These are phyloP conservation scores for Miniopterus natalensis DNA, from an alignment of 2,113 vertebrate species.

Conservation along the genomic window DNA sequence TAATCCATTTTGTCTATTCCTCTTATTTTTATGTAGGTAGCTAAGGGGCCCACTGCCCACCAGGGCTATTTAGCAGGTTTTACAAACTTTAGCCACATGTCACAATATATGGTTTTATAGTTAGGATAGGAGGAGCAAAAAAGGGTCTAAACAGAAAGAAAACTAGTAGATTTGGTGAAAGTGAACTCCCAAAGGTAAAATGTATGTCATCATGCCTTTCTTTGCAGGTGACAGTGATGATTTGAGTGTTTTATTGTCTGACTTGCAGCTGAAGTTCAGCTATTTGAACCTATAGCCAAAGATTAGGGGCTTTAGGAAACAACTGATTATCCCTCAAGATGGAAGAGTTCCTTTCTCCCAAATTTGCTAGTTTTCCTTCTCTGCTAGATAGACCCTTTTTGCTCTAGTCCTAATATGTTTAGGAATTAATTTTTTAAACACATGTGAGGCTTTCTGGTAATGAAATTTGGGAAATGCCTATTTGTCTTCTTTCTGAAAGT, in stretches of 20 bases:
- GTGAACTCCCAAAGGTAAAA: slow-evolving; percentile 3
- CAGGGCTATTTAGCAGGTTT: slow-evolving; percentile 3
- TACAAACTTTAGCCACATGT: slow-evolving; percentile 12
- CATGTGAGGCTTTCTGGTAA: slow-evolving; percentile 16
- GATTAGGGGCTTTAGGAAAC: background rate
- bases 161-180: slow-evolving; percentile 43
- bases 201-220: background rate
- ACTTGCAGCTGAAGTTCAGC: slow-evolving; percentile 17
- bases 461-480: slow-evolving; percentile 50
- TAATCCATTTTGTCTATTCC: background rate
- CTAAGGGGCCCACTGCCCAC: background rate
- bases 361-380: slow-evolving; percentile 60
- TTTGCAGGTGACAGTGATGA: slow-evolving; percentile 1
- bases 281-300: slow-evolving; percentile 31
- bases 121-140: background rate
- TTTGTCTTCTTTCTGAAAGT: slow-evolving; percentile 40
- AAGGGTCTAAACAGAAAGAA: slow-evolving; percentile 11
- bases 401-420: slow-evolving; percentile 17
- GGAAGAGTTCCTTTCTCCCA: slow-evolving; percentile 36
- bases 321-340: slow-evolving; percentile 8
- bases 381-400: slow-evolving; percentile 33
- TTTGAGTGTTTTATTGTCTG: slow-evolving; percentile 32
- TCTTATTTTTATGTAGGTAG: slow-evolving; percentile 53
- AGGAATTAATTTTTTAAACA: slow-evolving; percentile 45
- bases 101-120: slow-evolving; percentile 20